phyloP scores from a whole-genome alignment of 2,888 invertebrate species.

The Diarsia dahlii region DNA sequence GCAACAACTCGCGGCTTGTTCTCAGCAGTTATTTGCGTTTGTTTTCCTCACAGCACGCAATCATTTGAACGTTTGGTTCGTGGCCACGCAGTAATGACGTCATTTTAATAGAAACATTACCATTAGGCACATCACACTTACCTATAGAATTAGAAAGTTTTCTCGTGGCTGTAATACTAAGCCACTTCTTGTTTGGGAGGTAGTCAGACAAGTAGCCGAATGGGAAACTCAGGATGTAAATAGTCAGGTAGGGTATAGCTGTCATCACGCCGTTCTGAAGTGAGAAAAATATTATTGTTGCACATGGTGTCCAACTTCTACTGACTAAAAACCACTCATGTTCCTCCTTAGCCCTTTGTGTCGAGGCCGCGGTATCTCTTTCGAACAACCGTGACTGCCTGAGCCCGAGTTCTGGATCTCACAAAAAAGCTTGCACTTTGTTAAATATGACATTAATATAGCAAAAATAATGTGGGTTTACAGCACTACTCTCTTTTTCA shows the following conservation, averaged over 20 bases:
- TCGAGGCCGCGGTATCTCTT: no score
- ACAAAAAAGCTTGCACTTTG: background rate
- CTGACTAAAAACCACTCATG: no score
- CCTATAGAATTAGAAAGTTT: conserved; percentile 77
- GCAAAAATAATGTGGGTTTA: background rate
- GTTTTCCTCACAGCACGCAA: background rate
- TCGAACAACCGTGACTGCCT: no score
- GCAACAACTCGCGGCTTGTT: background rate
- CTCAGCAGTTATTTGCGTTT: background rate
- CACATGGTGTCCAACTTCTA: no score
- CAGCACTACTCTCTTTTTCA: background rate
- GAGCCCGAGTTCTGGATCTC: no score
- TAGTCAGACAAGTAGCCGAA: conserved; percentile 87
- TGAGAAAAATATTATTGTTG: conserved; percentile 4
- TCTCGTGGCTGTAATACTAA: conserved; percentile 85
- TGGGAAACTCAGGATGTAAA: conserved; percentile 90
- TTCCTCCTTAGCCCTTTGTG: no score
- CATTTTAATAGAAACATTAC: background rate
- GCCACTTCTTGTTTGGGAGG: conserved; percentile 84
- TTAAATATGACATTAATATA: background rate
- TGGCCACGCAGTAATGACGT: background rate
- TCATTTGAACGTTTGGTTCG: background rate
- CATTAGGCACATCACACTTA: conserved; percentile 44
- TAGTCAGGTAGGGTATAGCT: conserved; percentile 92
- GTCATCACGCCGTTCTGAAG: conserved; percentile 92